These are phyloP conservation scores for Tipula helvola DNA, from an alignment of 2,888 invertebrate species.

Conservation along the genomic window DNA sequence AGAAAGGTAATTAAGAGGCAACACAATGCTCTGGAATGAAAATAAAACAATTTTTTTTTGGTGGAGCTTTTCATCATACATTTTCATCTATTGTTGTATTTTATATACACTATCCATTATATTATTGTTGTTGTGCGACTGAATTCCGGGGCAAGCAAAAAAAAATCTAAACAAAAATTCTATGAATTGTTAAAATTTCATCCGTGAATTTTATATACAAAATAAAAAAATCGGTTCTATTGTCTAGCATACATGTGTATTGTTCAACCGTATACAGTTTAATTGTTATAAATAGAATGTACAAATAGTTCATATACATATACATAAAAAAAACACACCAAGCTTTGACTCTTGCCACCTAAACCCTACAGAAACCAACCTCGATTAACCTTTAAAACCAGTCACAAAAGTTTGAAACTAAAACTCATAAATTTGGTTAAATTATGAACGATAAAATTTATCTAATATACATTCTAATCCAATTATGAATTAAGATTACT, in stretches of 20 bases:
- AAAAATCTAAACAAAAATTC: neutral
- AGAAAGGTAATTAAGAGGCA: neutral
- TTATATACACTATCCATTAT: neutral
- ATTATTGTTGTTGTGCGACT: neutral
- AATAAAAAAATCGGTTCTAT: neutral
- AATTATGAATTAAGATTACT: neutral
- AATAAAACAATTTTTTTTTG: neutral
- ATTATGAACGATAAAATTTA: neutral
- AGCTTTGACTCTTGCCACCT: neutral
- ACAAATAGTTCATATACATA: neutral
- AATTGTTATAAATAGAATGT: neutral
- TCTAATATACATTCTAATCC: neutral
- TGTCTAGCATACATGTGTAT: neutral
- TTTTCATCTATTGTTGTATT: neutral
- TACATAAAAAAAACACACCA: neutral
- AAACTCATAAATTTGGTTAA: neutral
- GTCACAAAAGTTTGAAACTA: neutral
- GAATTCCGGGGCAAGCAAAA: neutral
- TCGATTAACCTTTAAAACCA: neutral
- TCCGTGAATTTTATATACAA: neutral
- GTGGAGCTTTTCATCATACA: neutral
- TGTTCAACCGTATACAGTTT: neutral
- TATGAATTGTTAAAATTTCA: neutral
- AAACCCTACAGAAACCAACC: neutral
- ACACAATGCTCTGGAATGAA: neutral